Base-by-base conservation (phyloP, 2,797 vertebrate genomes). In the Typhlichthys subterraneus region DNA sequence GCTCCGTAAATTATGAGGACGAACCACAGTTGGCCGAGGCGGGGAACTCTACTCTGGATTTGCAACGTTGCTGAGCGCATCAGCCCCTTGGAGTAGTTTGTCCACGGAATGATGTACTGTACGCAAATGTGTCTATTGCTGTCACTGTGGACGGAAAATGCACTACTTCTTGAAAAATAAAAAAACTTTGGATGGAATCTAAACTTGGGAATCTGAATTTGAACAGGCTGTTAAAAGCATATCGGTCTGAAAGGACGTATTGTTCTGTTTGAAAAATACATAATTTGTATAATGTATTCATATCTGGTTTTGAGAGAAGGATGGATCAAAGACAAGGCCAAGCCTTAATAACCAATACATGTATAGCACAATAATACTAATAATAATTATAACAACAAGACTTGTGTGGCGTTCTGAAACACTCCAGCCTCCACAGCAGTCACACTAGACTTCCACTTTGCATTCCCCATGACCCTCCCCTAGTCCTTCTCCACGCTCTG, bases 1-100 rank as follows among this genome's bases (percentile, higher is more conserved):
- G 29, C 19, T 58, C 70, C 57, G 75, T 84, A 83, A 77, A 85
- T 85, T 62, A 70, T 17, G 47, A 67, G 72, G 71, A 45, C 67
- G 74, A 78, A 65, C 77, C 80, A 81, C 29, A 66, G 72, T 42
- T 42, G 38, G 8, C 38, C 31, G 72, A 83, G 79, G 61, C 45
- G 61, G 49, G 45, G 42, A 70, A 63, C 58, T 70, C 5, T 42
- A 8, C 9, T 9, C 38, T 82, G 69, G 84, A 79, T 75, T 77
- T 75, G 63, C 9, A 6, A 3, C 49, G 57, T 62, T 9, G 11
- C 55, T 8, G 15, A 2, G 9, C 51, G 57, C 48, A 62, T 56
- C 60, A 19, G 54, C 58, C 6, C 60, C 76, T 51, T 19, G 23
- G 23, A 29, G 3, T 29, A 4, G 23, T 29, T 29, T 29, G 23